A percentile compares a stretch with the other conserved stretches of the same genome.
These are phyloP conservation scores for Scomber colias DNA, from an alignment of 2,113 vertebrate genomes.

Conservation along the genomic window DNA sequence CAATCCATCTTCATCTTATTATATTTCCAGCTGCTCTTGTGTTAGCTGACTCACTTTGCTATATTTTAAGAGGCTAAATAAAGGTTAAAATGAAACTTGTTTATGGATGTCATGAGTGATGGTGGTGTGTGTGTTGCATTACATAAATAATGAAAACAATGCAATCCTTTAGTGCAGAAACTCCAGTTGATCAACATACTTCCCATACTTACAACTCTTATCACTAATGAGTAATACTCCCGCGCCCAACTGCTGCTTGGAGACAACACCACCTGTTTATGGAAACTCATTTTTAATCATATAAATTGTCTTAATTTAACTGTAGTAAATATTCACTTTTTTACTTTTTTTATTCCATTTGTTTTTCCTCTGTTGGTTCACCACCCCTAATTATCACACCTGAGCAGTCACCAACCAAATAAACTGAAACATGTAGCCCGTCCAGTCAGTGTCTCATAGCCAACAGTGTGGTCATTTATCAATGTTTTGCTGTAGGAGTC, in stretches of 20 bases:
- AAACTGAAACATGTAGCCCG: not conserved
- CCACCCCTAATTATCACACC: no score
- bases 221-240: not conserved
- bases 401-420: not conserved
- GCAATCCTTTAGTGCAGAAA: not conserved
- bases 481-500: not conserved
- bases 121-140: not conserved
- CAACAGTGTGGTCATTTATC: not conserved
- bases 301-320: no score
- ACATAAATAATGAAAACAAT: not conserved
- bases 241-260: constrained; percentile 14
- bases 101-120: not conserved
- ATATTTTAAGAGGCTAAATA: no score
- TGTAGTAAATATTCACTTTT: no score
- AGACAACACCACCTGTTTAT: not conserved
- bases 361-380: no score
- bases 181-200: not conserved
- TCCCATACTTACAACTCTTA: not conserved
- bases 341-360: no score
- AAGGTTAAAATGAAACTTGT: no score
- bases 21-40: no score
- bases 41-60: no score
- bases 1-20: no score
- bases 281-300: no score
- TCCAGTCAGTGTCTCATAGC: not conserved